Percentiles rank a stretch among this genome's conserved stretches.
Conservation (phyloP, 2,888 invertebrate genomes). For the Spialia ferax region DNA sequence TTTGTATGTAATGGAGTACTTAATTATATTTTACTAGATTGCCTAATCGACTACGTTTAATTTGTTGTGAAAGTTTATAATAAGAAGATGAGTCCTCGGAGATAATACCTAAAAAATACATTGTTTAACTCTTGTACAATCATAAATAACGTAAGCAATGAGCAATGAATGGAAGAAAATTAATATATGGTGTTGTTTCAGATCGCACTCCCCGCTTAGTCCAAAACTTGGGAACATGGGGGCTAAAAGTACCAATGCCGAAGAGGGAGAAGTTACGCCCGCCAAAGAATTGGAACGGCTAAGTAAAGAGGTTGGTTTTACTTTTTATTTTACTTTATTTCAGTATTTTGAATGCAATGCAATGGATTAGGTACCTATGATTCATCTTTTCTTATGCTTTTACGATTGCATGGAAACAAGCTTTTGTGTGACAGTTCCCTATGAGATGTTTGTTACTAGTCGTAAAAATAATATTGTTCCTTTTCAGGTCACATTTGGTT, state of each 20-base stretch:
- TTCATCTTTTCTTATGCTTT: conserved; percentile 3
- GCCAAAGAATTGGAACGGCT: conserved; percentile 91
- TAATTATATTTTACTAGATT: conserved; percentile 47
- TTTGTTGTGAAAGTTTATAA: conserved; percentile 26
- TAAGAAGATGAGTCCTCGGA: too few relatives aligned
- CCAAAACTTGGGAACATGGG: conserved; percentile 85
- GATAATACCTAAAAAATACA: too few relatives aligned
- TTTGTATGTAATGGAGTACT: conserved; percentile 48
- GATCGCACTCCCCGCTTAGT: conserved; percentile 89
- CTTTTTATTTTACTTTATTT: not conserved
- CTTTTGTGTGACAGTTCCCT: not conserved
- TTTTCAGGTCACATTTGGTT: conserved; percentile 80
- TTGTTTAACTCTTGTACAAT: too few relatives aligned
- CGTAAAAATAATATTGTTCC: not conserved
- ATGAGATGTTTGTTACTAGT: not conserved
- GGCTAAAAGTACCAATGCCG: conserved; percentile 81
- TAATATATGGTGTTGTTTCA: conserved; percentile 54
- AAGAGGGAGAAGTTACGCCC: conserved; percentile 88
- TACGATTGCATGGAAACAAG: conserved; percentile 2
- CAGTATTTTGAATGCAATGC: conserved; percentile 39
- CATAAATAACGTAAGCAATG: not conserved
- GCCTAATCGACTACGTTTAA: conserved; percentile 41
- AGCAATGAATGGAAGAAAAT: not conserved
- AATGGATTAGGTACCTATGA: not conserved
- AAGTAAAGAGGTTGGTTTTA: conserved; percentile 86